Evolutionary conservation across 2,888 invertebrate genomes (phyloP).

Genomic region (Eretmocerus hayati): DNA sequence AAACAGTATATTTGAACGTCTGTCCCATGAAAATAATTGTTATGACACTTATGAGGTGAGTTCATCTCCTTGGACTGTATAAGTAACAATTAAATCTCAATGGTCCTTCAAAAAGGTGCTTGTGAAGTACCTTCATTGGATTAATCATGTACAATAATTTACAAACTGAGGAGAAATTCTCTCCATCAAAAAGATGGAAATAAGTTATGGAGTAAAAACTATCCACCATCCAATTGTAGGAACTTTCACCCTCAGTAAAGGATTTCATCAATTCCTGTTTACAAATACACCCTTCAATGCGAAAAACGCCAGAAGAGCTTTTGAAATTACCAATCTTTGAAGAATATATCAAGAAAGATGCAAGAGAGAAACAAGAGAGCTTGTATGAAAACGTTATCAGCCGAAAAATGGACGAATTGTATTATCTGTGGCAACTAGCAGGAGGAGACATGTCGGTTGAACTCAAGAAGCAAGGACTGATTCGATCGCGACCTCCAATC

Average conservation of each 20-base stretch:
- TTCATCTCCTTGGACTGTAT: neutral
- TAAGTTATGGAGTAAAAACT: conserved; percentile 7
- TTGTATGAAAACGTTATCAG: conserved; percentile 47
- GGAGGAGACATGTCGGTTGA: conserved; percentile 91
- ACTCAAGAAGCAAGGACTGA: conserved; percentile 82
- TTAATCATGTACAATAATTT: too few relatives aligned
- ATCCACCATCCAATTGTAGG: too few relatives aligned
- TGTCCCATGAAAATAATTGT: conserved; percentile 73
- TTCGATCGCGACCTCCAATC: conserved; percentile 78
- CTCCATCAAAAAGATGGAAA: conserved; percentile 2
- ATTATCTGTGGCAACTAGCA: conserved; percentile 91
- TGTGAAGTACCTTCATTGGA: too few relatives aligned
- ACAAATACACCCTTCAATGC: conserved; percentile 57
- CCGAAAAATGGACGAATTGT: conserved; percentile 69
- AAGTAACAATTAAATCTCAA: neutral
- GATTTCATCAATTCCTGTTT: conserved; percentile 66
- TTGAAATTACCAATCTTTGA: conserved; percentile 53
- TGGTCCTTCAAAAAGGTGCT: too few relatives aligned
- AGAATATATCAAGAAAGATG: conserved; percentile 34
- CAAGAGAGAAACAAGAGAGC: conserved; percentile 37
- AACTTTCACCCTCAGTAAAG: conserved; percentile 54
- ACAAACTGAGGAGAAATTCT: conserved; percentile 8
- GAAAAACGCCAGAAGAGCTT: conserved; percentile 58
- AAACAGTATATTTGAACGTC: conserved; percentile 58
- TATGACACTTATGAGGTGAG: conserved; percentile 58